Conservation (phyloP, 2,797 vertebrate genomes). For the Rhincodon typus region DNA sequence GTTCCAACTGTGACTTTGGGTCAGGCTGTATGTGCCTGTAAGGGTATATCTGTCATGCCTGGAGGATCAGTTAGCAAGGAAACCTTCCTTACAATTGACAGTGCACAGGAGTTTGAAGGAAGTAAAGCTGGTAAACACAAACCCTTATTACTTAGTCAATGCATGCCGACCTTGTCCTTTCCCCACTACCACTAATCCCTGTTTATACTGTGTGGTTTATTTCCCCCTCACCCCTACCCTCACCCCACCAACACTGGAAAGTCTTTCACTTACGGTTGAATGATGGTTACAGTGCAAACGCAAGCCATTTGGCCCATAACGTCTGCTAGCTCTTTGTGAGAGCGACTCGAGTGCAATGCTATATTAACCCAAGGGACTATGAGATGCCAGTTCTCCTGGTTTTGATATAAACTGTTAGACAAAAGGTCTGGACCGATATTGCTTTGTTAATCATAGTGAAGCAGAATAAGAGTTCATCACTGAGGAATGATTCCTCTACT, state of each 20-base stretch:
- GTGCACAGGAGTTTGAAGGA: neutral
- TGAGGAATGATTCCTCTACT: neutral
- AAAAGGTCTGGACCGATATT: neutral
- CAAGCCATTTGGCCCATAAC: no score
- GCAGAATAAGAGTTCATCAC: no score
- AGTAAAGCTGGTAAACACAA: neutral
- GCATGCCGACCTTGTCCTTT: neutral
- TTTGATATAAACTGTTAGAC: neutral
- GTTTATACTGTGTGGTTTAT: neutral
- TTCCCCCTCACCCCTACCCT: neutral
- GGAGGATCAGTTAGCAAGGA: neutral
- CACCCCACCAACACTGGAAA: neutral
- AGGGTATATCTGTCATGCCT: neutral
- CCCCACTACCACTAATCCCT: neutral
- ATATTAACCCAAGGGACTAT: neutral
- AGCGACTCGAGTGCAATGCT: neutral
- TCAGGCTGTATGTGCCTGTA: neutral
- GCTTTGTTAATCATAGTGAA: neutral
- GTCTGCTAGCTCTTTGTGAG: neutral
- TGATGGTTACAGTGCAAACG: no score
- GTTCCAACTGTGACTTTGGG: neutral
- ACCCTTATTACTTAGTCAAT: neutral
- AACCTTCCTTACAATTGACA: neutral
- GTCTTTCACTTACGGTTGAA: neutral
- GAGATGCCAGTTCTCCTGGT: neutral